These are phyloP conservation scores for Tenthredo distinguenda DNA, from an alignment of 2,888 invertebrate genomes.

Conservation along the genomic window DNA sequence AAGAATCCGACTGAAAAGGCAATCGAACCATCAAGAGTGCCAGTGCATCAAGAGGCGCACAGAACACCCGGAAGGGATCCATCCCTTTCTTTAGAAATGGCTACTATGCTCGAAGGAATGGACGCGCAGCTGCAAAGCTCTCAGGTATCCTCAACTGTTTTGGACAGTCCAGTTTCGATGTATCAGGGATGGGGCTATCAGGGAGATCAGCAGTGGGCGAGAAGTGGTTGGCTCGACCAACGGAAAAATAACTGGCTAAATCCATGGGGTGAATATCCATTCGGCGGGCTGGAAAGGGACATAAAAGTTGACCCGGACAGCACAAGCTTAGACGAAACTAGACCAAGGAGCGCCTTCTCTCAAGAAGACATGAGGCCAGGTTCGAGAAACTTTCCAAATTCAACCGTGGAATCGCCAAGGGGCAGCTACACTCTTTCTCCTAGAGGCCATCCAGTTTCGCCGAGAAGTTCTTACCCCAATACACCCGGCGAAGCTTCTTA, in stretches of 20 bases:
- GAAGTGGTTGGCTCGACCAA: slow-evolving; percentile 74
- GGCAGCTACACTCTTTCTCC: slow-evolving; percentile 68
- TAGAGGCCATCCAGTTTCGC: slow-evolving; percentile 70
- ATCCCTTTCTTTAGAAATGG: slow-evolving; percentile 85
- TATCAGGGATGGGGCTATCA: slow-evolving; percentile 78
- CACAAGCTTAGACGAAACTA: slow-evolving; percentile 80
- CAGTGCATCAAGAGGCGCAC: slow-evolving; percentile 65
- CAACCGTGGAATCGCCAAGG: slow-evolving; percentile 69
- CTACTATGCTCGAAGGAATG: slow-evolving; percentile 88
- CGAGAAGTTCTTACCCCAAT: slow-evolving; percentile 70
- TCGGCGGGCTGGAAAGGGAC: slow-evolving; percentile 77
- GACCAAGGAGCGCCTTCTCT: slow-evolving; percentile 72
- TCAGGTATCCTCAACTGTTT: slow-evolving; percentile 91
- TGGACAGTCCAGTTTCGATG: slow-evolving; percentile 82
- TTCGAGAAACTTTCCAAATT: slow-evolving; percentile 71
- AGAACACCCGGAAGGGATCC: slow-evolving; percentile 73
- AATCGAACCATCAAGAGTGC: slow-evolving; percentile 65
- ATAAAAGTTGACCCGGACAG: slow-evolving; percentile 89
- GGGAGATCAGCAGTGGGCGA: slow-evolving; percentile 74
- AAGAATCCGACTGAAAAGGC: slow-evolving; percentile 70
- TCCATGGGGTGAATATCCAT: slow-evolving; percentile 75
- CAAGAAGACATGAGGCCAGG: slow-evolving; percentile 73
- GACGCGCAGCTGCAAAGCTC: slow-evolving; percentile 91
- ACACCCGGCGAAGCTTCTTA: slow-evolving; percentile 67
- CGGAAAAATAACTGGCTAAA: slow-evolving; percentile 76